Evolutionary conservation across 2,888 invertebrate species (phyloP), one percentile per base, ranked within the genome.

Genomic region (Arge pagana): DNA sequence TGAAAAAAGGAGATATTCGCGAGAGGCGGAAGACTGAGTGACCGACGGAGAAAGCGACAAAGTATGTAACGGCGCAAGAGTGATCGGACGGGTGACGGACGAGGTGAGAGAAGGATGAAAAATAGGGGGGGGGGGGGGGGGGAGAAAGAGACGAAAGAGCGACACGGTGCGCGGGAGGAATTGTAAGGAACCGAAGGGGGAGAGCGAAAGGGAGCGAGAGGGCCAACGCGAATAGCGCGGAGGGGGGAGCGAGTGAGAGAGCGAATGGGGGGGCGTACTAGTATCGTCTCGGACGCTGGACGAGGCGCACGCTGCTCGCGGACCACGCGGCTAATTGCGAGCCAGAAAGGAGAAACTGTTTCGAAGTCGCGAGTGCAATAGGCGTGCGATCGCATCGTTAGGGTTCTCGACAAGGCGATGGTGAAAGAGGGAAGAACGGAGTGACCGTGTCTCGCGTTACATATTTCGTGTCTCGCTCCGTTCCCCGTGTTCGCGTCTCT

Each of bases 201-300:
- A 53, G 51, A 45, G 55, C 51, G 58, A 49, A 6, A n/a, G 31
- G 31, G 33, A 51, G 31, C 24, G 18, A 31, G 15, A 19, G 16
- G 21, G 59, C 6, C 8, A 35, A 48, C 13, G 37, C 42, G 57
- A 16, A n/a, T n/a, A n/a, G n/a, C n/a, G 40, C 23, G 11, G 48
- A 33, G 57, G 59, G 23, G 24, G 62, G 62, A 67, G 61, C 59
- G 66, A 64, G 71, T 65, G 68, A 63, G 62, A 64, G n/a, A n/a
- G n/a, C n/a, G 62, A 65, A 63, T 61, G 64, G 61, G 66, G 63
- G 66, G 65, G 65, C 60, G 65, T 65, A 67, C 67, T 71, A 71
- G 73, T 73, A 70, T 70, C 73, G 73, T 71, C 71, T 71, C 68
- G 71, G 73, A 72, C 73, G 72, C 73, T 72, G 73, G 71, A 71